phyloP scores from a whole-genome alignment of 2,888 invertebrate genomes.

The Ectemnius cavifrons region DNA sequence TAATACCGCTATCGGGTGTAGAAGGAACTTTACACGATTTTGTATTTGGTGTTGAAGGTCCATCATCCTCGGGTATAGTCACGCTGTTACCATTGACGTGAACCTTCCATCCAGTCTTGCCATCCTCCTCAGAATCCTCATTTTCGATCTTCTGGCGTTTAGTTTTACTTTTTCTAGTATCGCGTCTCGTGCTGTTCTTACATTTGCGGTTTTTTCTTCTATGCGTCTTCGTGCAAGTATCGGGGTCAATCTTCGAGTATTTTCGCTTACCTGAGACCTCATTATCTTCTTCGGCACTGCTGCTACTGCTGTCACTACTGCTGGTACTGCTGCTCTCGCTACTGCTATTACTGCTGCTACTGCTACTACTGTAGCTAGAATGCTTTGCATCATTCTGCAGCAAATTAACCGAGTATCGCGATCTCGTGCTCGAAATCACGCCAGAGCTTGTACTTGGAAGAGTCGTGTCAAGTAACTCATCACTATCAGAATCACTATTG shows the following conservation, averaged over 20 bases:
- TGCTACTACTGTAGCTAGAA: slow-evolving; percentile 60
- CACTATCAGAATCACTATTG: slow-evolving; percentile 62
- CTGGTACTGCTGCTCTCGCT: slow-evolving; percentile 19
- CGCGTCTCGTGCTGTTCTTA: slow-evolving; percentile 47
- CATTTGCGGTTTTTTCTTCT: slow-evolving; percentile 60
- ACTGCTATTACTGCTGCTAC: slow-evolving; percentile 58
- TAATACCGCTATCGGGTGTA: slow-evolving; percentile 75
- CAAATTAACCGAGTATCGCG: slow-evolving; percentile 54
- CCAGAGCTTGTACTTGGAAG: slow-evolving; percentile 76
- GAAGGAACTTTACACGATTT: slow-evolving; percentile 61
- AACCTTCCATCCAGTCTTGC: slow-evolving; percentile 43
- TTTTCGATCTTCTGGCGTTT: slow-evolving; percentile 57
- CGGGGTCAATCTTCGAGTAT: slow-evolving; percentile 58
- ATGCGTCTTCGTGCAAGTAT: slow-evolving; percentile 49
- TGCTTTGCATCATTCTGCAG: slow-evolving; percentile 54
- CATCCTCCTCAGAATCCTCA: slow-evolving; percentile 36
- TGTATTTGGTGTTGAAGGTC: slow-evolving; percentile 60
- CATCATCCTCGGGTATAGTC: slow-evolving; percentile 32
- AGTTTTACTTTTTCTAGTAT: slow-evolving; percentile 51
- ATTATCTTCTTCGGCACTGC: slow-evolving; percentile 49
- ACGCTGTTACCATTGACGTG: slow-evolving; percentile 48
- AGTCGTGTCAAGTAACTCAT: slow-evolving; percentile 65
- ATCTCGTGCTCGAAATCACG: slow-evolving; percentile 64
- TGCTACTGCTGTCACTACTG: slow-evolving; percentile 52
- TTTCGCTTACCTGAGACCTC: slow-evolving; percentile 57